phyloP scores from a whole-genome alignment of 2,113 vertebrate species.

The Varanus salvator region DNA sequence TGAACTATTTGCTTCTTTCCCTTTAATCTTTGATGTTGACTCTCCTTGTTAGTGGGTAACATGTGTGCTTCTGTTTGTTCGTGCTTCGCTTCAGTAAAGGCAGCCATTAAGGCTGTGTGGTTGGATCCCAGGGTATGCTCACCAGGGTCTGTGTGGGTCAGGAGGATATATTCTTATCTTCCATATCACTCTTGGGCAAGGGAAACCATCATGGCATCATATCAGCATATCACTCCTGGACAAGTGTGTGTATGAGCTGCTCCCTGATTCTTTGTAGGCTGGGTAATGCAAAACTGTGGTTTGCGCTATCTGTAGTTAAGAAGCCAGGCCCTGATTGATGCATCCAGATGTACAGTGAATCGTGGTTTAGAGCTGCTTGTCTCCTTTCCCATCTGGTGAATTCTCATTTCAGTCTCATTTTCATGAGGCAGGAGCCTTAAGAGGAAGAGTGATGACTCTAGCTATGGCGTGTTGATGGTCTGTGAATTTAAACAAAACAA shows the following conservation, averaged over 20 bases:
- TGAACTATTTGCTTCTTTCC: slow-evolving; percentile 43
- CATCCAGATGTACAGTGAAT: neutral
- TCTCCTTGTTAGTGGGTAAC: slow-evolving; percentile 55
- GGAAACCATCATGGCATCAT: neutral
- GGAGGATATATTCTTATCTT: neutral
- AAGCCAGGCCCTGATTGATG: neutral
- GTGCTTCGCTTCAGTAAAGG: slow-evolving; percentile 4
- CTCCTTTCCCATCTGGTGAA: neutral
- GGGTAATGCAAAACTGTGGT: neutral
- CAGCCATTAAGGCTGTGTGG: neutral
- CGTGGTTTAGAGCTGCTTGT: neutral
- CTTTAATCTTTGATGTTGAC: slow-evolving; percentile 33
- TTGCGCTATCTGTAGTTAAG: neutral
- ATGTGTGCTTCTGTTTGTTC: slow-evolving; percentile 56
- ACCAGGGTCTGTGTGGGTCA: no score
- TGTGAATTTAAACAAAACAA: neutral
- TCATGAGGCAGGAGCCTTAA: neutral
- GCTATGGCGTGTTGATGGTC: neutral
- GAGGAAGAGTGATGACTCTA: neutral
- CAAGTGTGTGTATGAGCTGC: neutral
- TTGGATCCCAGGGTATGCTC: no score
- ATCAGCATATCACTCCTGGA: neutral
- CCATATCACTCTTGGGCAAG: neutral
- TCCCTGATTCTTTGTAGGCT: neutral
- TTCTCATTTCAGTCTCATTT: neutral